Evolutionary conservation across 2,113 vertebrate species (phyloP).

Genomic region (Solea senegalensis): DNA sequence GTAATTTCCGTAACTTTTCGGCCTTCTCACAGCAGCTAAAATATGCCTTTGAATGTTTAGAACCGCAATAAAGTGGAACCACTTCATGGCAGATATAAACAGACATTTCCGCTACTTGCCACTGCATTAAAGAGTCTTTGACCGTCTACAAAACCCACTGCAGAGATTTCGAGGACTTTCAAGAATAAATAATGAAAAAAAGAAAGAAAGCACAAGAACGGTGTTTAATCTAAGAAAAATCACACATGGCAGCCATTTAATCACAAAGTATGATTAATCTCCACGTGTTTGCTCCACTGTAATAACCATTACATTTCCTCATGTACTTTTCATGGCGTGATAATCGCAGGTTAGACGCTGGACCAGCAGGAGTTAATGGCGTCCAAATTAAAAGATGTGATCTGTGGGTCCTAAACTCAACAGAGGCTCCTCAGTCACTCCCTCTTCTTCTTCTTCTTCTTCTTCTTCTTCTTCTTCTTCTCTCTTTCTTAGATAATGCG

Average conservation of each 20-base stretch:
- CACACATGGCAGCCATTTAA: constrained; percentile 61
- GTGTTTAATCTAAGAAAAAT: constrained; percentile 37
- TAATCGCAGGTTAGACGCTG: constrained; percentile 34
- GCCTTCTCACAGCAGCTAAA: background rate
- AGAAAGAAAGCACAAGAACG: background rate
- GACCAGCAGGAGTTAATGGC: constrained; percentile 21
- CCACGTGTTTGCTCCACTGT: constrained; percentile 5
- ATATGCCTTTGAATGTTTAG: constrained; percentile 61
- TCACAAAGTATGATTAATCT: constrained; percentile 42
- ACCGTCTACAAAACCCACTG: constrained; percentile 9
- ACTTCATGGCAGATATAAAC: constrained; percentile 61
- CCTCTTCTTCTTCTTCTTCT: too few relatives aligned
- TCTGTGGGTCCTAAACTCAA: constrained; percentile 1
- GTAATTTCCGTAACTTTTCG: constrained; percentile 26
- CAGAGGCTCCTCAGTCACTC: constrained; percentile 5
- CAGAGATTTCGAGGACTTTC: constrained; percentile 17
- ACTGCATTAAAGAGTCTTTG: constrained; percentile 37
- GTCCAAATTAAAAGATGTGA: constrained; percentile 14
- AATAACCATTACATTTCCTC: too few relatives aligned
- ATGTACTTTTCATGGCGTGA: constrained; percentile 31
- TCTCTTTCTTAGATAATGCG: too few relatives aligned
- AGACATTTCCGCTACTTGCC: constrained; percentile 64
- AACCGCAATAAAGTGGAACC: constrained; percentile 42
- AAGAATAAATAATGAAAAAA: constrained; percentile 4
- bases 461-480: too few relatives aligned